Evolutionary conservation across 2,797 vertebrate species (phyloP), one percentile per base, ranked within the genome.

Genomic region (Melanotaenia maccullochi): DNA sequence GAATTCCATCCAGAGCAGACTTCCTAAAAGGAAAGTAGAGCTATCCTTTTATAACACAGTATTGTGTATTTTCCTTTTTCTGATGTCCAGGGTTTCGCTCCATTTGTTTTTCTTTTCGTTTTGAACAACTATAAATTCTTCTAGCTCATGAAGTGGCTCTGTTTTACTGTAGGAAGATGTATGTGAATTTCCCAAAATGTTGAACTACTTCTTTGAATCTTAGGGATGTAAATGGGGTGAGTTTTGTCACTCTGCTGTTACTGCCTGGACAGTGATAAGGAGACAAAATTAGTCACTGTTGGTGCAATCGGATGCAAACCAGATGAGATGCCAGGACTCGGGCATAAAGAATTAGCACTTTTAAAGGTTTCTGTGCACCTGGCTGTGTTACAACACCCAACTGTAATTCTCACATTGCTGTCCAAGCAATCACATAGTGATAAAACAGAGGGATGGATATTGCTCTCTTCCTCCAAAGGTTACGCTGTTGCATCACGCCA

Each of bases 171-270:
- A 38, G 38, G 16, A 18, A 20, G 11, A 42, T 58, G 68, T 32
- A 22, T 4, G 5, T 28, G 57, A 25, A 56, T 70, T 76, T 73
- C 49, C 55, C 56, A 68, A 85, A 84, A 81, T 79, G 77, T 71
- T 63, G 14, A 30, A 68, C 52, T 75, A 16, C 56, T 83, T 60
- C 65, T 85, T 83, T 72, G 77, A 70, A 68, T 49, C 25, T 44
- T 2, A 63, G 42, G 20, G 64, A 77, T 32, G 59, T 20, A 47
- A 71, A 69, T 67, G 72, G 56, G 70, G 36, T 38, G 64, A 81
- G 75, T 71, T 70, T 68, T 75, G 62, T 85, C 40, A 6, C 38
- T 79, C 60, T 76, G 54, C 69, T 80, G 81, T 79, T 81, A 84
- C 76, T 77, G 78, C 83, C 65, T 76, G 74, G 76, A 59, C 73